Conservation (phyloP, 2,113 vertebrate genomes). For the Tauraco erythrolophus region DNA sequence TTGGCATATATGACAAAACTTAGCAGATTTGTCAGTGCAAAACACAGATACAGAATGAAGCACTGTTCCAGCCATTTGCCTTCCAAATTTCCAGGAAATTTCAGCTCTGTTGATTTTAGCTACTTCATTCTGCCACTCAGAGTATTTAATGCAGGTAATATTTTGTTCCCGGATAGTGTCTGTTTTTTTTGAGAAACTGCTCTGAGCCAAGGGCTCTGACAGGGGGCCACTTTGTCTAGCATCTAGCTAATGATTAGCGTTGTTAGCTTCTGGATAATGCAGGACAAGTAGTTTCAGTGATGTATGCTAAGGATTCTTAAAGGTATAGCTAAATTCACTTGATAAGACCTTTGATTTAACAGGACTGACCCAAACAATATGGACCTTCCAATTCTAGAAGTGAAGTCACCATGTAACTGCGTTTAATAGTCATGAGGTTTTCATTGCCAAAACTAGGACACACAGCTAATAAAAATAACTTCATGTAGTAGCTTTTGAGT, state of each 20-base stretch:
- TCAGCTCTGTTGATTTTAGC: background rate
- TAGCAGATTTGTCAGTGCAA: background rate
- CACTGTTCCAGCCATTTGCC: background rate
- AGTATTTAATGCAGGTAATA: background rate
- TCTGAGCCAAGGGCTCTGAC: background rate
- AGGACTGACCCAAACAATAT: background rate
- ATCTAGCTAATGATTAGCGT: background rate
- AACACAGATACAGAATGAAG: conserved; percentile 3
- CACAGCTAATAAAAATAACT: background rate
- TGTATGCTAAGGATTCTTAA: background rate
- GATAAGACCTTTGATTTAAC: background rate
- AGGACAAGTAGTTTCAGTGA: background rate
- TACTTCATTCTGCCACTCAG: background rate
- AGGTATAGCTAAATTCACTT: background rate
- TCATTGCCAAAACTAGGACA: too few species aligned
- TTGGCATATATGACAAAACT: background rate
- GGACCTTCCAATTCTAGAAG: background rate
- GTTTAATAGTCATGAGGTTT: background rate
- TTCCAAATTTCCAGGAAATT: conserved; percentile 30
- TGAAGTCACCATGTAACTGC: background rate
- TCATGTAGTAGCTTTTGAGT: background rate
- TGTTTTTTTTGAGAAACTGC: background rate
- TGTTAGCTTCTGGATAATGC: background rate
- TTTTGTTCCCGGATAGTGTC: background rate
- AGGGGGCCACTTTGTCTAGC: background rate